Conservation (phyloP, 2,113 vertebrate species). For the Connochaetes taurinus region DNA sequence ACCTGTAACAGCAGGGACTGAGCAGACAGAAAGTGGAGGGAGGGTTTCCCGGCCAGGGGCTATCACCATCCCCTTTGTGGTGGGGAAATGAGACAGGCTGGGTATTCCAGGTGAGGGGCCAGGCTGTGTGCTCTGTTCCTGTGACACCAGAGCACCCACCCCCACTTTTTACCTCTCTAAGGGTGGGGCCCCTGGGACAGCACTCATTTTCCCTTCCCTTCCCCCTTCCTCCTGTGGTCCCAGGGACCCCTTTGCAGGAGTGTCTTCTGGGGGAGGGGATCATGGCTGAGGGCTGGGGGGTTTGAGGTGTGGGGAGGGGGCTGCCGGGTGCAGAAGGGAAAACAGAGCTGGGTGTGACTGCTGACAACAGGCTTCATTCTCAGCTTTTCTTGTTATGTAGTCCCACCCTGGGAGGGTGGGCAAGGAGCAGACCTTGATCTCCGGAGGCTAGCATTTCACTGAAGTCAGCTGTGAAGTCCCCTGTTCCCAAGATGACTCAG, state of each 20-base stretch:
- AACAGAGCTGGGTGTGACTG: not conserved
- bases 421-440: not conserved
- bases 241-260: not conserved
- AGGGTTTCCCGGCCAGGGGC: not conserved
- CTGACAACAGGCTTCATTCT: not conserved
- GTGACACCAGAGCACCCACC: not conserved
- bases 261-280: not conserved
- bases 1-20: not conserved
- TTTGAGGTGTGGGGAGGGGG: not conserved
- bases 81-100: not conserved
- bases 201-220: not conserved
- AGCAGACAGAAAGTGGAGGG: rapidly evolving
- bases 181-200: not conserved
- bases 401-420: rapidly evolving
- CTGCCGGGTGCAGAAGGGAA: no score
- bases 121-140: not conserved
- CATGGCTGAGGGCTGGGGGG: not conserved
- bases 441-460: not conserved
- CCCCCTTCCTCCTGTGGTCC: rapidly evolving
- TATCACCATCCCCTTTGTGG: rapidly evolving
- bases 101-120: not conserved
- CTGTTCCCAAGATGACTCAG: not conserved
- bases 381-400: rapidly evolving
- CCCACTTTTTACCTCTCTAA: not conserved
- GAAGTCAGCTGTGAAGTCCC: not conserved